A percentile compares a stretch with the other conserved stretches of the same genome.
Evolutionary conservation across 2,797 vertebrate species (phyloP).

Genomic region (Antennarius maculatus): DNA sequence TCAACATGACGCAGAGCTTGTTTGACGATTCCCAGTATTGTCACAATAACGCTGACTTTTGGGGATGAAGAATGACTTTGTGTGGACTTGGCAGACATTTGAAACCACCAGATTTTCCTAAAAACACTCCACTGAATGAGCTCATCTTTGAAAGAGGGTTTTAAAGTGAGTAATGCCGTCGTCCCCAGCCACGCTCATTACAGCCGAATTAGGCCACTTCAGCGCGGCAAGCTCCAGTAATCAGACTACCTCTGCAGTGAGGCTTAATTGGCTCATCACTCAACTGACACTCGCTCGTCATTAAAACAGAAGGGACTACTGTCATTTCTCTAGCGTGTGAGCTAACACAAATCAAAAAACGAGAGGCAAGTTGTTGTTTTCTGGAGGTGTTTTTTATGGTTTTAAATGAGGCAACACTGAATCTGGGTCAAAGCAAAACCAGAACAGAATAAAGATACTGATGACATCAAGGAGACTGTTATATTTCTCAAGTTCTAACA

Average conservation of each 20-base stretch:
- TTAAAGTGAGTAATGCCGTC: conserved; percentile 66
- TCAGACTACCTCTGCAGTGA: conserved; percentile 68
- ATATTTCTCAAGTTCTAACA: conserved; percentile 46
- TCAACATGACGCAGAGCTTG: conserved; percentile 47
- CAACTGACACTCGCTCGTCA: conserved; percentile 49
- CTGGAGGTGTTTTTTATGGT: conserved; percentile 16
- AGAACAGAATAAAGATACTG: conserved; percentile 28
- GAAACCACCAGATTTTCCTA: conserved; percentile 35
- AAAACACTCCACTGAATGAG: conserved; percentile 46
- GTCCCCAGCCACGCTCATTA: conserved; percentile 70
- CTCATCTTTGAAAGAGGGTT: conserved; percentile 59
- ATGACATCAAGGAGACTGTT: conserved; percentile 44
- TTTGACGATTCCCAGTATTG: conserved; percentile 65
- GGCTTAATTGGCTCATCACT: conserved; percentile 77
- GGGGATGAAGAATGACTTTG: conserved; percentile 67
- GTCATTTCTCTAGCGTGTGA: conserved; percentile 37
- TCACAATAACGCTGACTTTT: conserved; percentile 67
- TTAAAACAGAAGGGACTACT: conserved; percentile 46
- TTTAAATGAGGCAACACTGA: conserved; percentile 33
- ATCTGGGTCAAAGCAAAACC: conserved; percentile 55
- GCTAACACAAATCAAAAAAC: conserved; percentile 7
- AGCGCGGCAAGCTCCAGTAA: conserved; percentile 68
- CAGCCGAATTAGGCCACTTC: conserved; percentile 68
- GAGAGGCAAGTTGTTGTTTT: conserved; percentile 27
- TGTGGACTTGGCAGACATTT: conserved; percentile 60